Evolutionary conservation across 2,113 vertebrate species (phyloP).

Genomic region (Bambusicola thoracicus): DNA sequence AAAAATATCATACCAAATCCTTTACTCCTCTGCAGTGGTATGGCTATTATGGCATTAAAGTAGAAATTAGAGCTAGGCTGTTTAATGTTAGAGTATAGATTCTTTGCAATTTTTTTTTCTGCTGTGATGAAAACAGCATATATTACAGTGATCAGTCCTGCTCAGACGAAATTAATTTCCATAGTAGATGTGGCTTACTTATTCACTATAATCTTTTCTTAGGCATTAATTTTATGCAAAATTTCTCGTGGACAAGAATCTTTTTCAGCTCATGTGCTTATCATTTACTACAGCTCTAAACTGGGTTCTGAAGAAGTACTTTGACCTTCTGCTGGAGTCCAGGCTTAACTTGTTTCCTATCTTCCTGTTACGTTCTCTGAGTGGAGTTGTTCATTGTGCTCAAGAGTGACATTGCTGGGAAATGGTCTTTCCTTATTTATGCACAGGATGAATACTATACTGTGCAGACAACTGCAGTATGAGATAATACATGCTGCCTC

Average conservation of each 20-base stretch:
- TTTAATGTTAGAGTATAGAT: background rate
- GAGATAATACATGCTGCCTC: constrained; percentile 60
- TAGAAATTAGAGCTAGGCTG: background rate
- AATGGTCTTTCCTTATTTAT: constrained; percentile 75
- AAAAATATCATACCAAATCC: background rate
- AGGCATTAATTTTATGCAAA: background rate
- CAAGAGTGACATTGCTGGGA: constrained; percentile 76
- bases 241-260: background rate
- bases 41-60: background rate
- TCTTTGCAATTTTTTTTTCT: background rate
- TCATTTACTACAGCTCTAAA: background rate
- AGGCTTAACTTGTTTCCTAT: constrained; percentile 68
- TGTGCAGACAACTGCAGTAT: constrained; percentile 36
- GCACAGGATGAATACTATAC: constrained; percentile 52
- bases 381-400: constrained; percentile 69
- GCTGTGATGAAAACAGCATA: background rate
- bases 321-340: constrained; percentile 64
- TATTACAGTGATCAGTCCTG: background rate
- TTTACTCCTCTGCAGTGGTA: background rate
- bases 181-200: background rate
- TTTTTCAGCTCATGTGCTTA: background rate
- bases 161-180: background rate
- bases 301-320: background rate
- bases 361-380: constrained; percentile 35
- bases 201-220: background rate